A percentile compares a stretch with the other conserved stretches of the same genome.
Evolutionary conservation across 2,113 vertebrate species (phyloP).

Genomic region (Elaphurus davidianus): DNA sequence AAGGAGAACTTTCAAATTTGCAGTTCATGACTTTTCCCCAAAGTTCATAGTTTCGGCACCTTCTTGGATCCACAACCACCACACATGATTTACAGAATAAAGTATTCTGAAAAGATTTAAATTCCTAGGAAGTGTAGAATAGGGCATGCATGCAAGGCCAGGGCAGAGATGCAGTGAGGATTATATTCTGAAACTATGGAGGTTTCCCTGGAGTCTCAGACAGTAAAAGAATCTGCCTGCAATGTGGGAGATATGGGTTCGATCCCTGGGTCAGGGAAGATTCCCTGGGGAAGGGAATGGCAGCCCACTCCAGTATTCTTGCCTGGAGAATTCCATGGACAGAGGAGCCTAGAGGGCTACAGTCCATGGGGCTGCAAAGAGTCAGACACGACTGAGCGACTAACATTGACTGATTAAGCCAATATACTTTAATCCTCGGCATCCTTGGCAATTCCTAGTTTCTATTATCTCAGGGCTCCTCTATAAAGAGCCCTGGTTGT

Average conservation of each 20-base stretch:
- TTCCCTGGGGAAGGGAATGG: not conserved
- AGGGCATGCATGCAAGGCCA: not conserved
- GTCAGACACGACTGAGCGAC: not conserved
- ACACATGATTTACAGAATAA: not conserved
- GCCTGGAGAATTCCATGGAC: not conserved
- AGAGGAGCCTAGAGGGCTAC: not conserved
- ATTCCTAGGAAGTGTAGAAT: not conserved
- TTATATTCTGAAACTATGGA: not conserved
- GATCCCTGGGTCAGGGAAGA: not conserved
- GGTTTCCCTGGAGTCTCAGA: not conserved
- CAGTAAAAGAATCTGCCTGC: not conserved
- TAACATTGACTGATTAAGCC: not conserved
- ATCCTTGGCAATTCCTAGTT: not conserved
- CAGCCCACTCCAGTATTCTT: not conserved
- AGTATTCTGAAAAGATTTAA: not conserved
- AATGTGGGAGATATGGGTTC: not conserved
- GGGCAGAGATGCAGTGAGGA: not conserved
- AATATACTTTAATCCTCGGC: not conserved
- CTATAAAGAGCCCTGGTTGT: not conserved
- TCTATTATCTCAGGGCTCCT: not conserved
- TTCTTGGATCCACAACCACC: not conserved
- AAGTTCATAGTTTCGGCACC: not conserved
- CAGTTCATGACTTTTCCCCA: not conserved
- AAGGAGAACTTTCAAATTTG: not conserved
- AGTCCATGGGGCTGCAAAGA: not conserved